These are phyloP conservation scores for Coenobita brevimanus DNA, from an alignment of 1,140 invertebrate genomes.

Conservation along the genomic window DNA sequence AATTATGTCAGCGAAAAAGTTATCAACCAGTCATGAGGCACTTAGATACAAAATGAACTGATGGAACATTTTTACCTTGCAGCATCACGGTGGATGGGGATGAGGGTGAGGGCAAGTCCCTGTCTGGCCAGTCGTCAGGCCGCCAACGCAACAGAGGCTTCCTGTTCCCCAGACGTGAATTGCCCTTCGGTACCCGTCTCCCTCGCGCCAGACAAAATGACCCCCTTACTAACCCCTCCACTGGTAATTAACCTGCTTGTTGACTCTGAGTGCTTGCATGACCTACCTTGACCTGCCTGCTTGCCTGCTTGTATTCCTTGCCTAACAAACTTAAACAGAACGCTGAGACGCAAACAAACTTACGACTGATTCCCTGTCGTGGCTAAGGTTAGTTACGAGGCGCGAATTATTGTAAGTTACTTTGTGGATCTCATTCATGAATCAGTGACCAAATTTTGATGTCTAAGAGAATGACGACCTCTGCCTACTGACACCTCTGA, in stretches of 20 bases:
- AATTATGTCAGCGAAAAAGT: neutral
- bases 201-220: constrained; percentile 2
- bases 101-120: constrained; percentile 3
- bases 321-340: neutral
- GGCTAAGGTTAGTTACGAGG: too few relatives aligned
- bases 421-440: too few relatives aligned
- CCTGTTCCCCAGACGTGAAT: constrained; percentile 40
- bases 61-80: constrained; percentile 1
- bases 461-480: too few relatives aligned
- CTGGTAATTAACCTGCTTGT: constrained; percentile 43
- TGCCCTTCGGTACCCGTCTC: constrained; percentile 46
- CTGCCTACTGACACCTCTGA: too few relatives aligned
- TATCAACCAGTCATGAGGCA: too few relatives aligned
- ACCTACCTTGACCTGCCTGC: neutral
- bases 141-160: neutral
- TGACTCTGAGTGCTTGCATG: neutral
- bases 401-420: too few relatives aligned
- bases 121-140: neutral
- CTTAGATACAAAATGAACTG: too few relatives aligned
- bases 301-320: neutral
- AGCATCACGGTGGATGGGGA: neutral
- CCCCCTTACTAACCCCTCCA: constrained; percentile 37
- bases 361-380: too few relatives aligned
- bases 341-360: too few relatives aligned
- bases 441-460: too few relatives aligned